phyloP scores from a whole-genome alignment of 2,888 invertebrate genomes.

The Neoaliturus tenellus region DNA sequence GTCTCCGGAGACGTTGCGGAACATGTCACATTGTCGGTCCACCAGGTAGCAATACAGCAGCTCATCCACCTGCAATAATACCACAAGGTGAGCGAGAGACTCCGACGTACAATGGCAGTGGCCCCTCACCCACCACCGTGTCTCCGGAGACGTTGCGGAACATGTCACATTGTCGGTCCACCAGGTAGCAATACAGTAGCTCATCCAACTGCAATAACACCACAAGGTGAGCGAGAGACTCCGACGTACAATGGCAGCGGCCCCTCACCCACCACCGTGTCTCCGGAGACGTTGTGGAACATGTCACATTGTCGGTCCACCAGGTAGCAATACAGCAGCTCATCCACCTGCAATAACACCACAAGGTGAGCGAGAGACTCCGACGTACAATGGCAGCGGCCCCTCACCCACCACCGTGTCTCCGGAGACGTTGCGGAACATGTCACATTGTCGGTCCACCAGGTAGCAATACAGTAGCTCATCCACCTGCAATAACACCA shows the following conservation, averaged over 20 bases:
- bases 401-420: constrained; percentile 74
- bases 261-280: constrained; percentile 74
- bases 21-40: constrained; percentile 76
- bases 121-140: constrained; percentile 73
- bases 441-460: constrained; percentile 74
- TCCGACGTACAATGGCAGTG: constrained; percentile 78
- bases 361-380: constrained; percentile 76
- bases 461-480: constrained; percentile 43
- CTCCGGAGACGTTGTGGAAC: constrained; percentile 75
- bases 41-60: constrained; percentile 37
- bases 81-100: constrained; percentile 75
- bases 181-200: constrained; percentile 38
- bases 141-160: constrained; percentile 76
- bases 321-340: constrained; percentile 38
- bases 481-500: too few relatives aligned
- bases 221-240: constrained; percentile 75
- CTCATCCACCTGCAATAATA: constrained; percentile 56
- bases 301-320: constrained; percentile 75
- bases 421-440: constrained; percentile 76
- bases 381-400: constrained; percentile 77
- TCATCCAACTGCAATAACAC: constrained; percentile 56
- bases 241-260: constrained; percentile 79
- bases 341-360: constrained; percentile 57
- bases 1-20: constrained; percentile 75
- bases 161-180: constrained; percentile 75